Percentiles rank a stretch among this genome's conserved stretches.
Evolutionary conservation across 2,113 vertebrate genomes (phyloP).

Genomic region (Scatophagus argus): DNA sequence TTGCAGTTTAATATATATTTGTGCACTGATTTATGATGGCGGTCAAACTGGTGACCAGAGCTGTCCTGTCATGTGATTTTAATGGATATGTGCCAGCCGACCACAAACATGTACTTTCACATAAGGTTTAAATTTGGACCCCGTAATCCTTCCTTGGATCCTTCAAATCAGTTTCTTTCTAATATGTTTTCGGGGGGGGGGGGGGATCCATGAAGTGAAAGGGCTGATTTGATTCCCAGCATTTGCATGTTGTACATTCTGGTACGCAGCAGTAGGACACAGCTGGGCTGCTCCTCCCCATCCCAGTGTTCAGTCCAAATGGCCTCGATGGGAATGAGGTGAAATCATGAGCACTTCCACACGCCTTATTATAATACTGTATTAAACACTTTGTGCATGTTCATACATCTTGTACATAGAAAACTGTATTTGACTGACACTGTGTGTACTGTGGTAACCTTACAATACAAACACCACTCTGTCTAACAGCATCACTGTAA

Average conservation of each 20-base stretch:
- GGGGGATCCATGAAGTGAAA: slow-evolving; percentile 1
- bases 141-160: neutral
- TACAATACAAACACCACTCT: slow-evolving; percentile 53
- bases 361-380: slow-evolving; percentile 45
- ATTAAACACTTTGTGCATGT: slow-evolving; percentile 43
- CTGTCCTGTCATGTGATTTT: slow-evolving; percentile 14
- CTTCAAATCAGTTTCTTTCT: neutral
- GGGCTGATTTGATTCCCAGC: slow-evolving; percentile 8
- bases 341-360: slow-evolving; percentile 48
- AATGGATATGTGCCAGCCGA: neutral
- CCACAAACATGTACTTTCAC: neutral
- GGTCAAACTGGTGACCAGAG: slow-evolving; percentile 28
- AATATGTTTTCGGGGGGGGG: neutral
- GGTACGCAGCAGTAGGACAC: slow-evolving; percentile 41
- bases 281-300: slow-evolving; percentile 43
- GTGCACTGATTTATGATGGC: slow-evolving; percentile 41
- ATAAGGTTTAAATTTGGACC: neutral
- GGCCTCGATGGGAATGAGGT: slow-evolving; percentile 9
- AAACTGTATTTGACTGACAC: slow-evolving; percentile 62
- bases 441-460: slow-evolving; percentile 60
- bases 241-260: slow-evolving; percentile 21
- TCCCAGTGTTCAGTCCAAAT: slow-evolving; percentile 4
- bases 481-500: slow-evolving; percentile 69
- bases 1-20: slow-evolving; percentile 3
- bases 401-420: slow-evolving; percentile 61